phyloP scores from a whole-genome alignment of 2,888 invertebrate species.

The Drosophila heteroneura region DNA sequence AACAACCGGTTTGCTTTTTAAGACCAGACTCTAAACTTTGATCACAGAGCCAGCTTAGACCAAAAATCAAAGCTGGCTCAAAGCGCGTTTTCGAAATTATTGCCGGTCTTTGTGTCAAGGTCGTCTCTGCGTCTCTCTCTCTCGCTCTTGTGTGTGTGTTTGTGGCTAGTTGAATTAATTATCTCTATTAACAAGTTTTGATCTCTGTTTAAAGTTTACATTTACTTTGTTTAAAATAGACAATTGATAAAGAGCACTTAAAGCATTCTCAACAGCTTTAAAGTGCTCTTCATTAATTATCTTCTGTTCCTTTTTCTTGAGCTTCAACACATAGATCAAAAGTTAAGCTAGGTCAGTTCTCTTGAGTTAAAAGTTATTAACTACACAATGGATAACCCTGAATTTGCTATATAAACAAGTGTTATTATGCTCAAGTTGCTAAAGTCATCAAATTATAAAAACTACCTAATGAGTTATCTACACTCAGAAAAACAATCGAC shows the following conservation, averaged over 20 bases:
- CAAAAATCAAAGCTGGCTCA: conserved; percentile 27
- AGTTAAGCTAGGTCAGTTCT: conserved; percentile 48
- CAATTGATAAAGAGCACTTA: not conserved
- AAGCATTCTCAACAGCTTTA: not conserved
- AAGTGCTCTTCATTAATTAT: conserved; percentile 22
- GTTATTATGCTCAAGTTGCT: not conserved
- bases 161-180: conserved; percentile 8
- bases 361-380: not conserved
- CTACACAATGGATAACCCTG: conserved; percentile 13
- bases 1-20: conserved; percentile 22
- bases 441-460: not conserved
- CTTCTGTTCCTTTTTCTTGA: not conserved
- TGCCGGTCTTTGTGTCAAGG: conserved; percentile 83
- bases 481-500: not conserved
- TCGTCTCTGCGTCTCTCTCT: conserved; percentile 51
- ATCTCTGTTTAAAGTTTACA: not conserved
- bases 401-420: not conserved
- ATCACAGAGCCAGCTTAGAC: conserved; percentile 11
- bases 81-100: conserved; percentile 36
- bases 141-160: not conserved
- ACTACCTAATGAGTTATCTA: not conserved
- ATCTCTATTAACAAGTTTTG: not conserved
- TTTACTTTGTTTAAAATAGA: not conserved
- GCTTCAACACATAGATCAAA: not conserved
- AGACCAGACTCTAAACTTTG: conserved; percentile 39